Percentiles rank a stretch among this genome's conserved stretches.
Evolutionary conservation across 2,888 invertebrate genomes (phyloP).

Genomic region (Drosophila borealis): DNA sequence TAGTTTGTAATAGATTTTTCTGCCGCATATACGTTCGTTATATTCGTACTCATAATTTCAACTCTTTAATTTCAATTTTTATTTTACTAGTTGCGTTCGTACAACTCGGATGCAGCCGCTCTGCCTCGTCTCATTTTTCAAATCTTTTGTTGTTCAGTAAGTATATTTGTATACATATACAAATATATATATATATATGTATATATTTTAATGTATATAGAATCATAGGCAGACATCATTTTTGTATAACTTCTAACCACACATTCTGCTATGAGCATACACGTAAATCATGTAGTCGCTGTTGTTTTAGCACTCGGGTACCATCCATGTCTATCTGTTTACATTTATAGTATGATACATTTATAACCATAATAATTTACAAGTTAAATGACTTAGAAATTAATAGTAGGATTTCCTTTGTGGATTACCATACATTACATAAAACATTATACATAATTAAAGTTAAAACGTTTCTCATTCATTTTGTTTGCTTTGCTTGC

Average conservation of each 20-base stretch:
- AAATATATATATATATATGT: conserved; percentile 36
- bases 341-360: conserved; percentile 59
- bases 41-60: conserved; percentile 21
- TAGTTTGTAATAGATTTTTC: conserved; percentile 65
- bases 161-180: conserved; percentile 28
- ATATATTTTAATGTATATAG: conserved; percentile 46
- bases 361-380: conserved; percentile 80
- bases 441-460: conserved; percentile 75
- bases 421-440: conserved; percentile 74
- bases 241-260: conserved; percentile 51
- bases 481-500: conserved; percentile 16
- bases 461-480: conserved; percentile 65
- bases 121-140: conserved; percentile 16
- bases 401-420: conserved; percentile 73
- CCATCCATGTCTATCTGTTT: conserved; percentile 24
- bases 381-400: conserved; percentile 80
- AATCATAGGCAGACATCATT: conserved; percentile 60
- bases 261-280: conserved; percentile 22
- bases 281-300: conserved; percentile 33
- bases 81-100: conserved; percentile 59
- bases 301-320: conserved; percentile 18
- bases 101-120: conserved; percentile 58
- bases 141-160: conserved; percentile 44
- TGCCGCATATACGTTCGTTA: conserved; percentile 54
- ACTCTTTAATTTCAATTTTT: conserved; percentile 48